A percentile compares a stretch with the other conserved stretches of the same genome.
phyloP scores from a whole-genome alignment of 2,888 invertebrate species.

The Drosophila emarginata region DNA sequence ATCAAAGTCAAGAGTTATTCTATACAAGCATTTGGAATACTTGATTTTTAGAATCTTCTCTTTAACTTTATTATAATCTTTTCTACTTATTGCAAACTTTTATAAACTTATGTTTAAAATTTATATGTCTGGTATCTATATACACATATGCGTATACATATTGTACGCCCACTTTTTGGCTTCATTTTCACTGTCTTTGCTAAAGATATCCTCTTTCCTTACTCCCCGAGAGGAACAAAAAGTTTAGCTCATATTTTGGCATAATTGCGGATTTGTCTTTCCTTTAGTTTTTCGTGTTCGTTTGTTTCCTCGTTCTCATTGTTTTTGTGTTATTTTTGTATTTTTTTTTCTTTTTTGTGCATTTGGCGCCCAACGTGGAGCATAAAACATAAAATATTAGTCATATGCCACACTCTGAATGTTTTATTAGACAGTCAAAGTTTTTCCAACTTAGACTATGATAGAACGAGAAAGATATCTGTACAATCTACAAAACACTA shows the following conservation, averaged over 20 bases:
- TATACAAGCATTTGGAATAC: no score
- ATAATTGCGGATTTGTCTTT: not conserved
- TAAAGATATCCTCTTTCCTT: not conserved
- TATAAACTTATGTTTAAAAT: no score
- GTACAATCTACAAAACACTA: conserved; percentile 2
- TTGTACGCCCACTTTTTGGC: not conserved
- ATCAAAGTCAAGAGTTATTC: no score
- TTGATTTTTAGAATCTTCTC: no score
- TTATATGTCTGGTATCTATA: no score
- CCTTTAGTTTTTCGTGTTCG: not conserved
- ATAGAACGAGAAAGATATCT: conserved; percentile 6
- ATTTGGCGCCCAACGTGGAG: not conserved
- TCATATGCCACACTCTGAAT: conserved; percentile 33
- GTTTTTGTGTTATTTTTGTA: not conserved
- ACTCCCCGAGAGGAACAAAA: not conserved
- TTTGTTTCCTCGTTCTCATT: not conserved
- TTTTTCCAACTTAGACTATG: conserved; percentile 14
- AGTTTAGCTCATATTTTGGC: conserved; percentile 1
- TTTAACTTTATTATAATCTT: no score
- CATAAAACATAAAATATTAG: conserved; percentile 55
- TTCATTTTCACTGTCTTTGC: not conserved
- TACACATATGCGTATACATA: no score
- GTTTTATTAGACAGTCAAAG: conserved; percentile 49
- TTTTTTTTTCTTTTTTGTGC: not conserved
- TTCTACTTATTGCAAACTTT: no score